Evolutionary conservation across 2,113 vertebrate genomes (phyloP), one percentile per base, ranked within the genome.

Genomic region (Ceyx melanurus): DNA sequence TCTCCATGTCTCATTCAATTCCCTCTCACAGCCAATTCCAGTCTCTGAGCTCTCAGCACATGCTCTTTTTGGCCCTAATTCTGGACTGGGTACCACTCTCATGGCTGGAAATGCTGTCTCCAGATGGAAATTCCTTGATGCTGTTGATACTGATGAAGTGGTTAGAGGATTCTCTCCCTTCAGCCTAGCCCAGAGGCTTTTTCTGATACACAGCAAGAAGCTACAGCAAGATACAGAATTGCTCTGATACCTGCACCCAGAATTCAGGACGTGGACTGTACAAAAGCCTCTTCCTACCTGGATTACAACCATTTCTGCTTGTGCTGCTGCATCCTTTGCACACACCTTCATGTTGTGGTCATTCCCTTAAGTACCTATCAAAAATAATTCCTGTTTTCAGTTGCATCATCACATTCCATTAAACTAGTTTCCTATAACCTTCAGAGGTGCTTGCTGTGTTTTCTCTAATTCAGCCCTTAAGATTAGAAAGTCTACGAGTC

Each of bases 341-440:
- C 11, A 15, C 11, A 33, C 23, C 29, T 28, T 11, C 0, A 1
- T 9, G 18, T 29, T 20, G 15, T 70, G 10, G 12, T 58, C 25
- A 21, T 35, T 56, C 62, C 61, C 42, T 54, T 19, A 6, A 48
- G 6, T 3, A 68, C 4, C 26, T 37, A 12, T 21, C 29, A 70
- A 29, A 37, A 46, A 46, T 2, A 5, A 70, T 23, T 64, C 66
- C 72, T 70, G 1, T 35, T 82, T 90, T 67, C 23, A 50, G 8
- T 16, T 79, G 67, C 40, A 56, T 26, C 23, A n/a, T 45, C 42
- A 7, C 10, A 5, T 79, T 35, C 57, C 40, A 19, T 57, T 19
- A 14, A 43, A 16, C n/a, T 20, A 56, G 11, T 29, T 15, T 85
- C 67, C 67, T 50, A 46, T 62, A 56, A 8, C 56, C 29, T 65